Evolutionary conservation across 1,140 invertebrate species (phyloP).

Genomic region (Eulimnadia texana): DNA sequence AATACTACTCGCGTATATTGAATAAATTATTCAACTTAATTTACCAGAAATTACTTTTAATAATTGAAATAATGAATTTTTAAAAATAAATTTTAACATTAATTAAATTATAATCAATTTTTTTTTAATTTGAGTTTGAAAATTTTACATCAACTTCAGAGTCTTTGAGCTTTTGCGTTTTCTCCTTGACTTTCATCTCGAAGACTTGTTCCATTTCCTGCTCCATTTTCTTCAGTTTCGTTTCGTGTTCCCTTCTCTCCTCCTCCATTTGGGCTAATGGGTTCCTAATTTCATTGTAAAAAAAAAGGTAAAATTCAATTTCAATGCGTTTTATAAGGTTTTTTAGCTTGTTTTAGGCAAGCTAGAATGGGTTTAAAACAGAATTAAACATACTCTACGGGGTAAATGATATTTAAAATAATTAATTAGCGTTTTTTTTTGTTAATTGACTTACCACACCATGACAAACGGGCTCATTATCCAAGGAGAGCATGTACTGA

Average conservation of each 20-base stretch:
- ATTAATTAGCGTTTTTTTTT: not conserved
- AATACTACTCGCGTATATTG: too few relatives aligned
- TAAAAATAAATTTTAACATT: too few relatives aligned
- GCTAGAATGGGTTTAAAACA: too few relatives aligned
- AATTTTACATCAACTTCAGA: constrained; percentile 76
- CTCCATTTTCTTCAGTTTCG: constrained; percentile 94
- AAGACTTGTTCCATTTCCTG: constrained; percentile 90
- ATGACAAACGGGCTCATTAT: constrained; percentile 77
- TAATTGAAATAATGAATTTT: too few relatives aligned
- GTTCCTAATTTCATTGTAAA: constrained; percentile 46
- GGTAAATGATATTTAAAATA: constrained; percentile 1
- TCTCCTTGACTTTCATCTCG: constrained; percentile 78
- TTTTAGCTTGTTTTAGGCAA: too few relatives aligned
- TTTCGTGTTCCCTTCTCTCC: constrained; percentile 87
- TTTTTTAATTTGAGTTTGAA: too few relatives aligned
- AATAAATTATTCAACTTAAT: too few relatives aligned
- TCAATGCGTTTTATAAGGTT: constrained; percentile 11
- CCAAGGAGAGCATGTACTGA: constrained; percentile 44
- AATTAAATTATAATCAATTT: too few relatives aligned
- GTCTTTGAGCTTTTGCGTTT: constrained; percentile 83
- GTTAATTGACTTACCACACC: constrained; percentile 56
- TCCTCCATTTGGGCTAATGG: constrained; percentile 95
- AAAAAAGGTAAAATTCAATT: not conserved
- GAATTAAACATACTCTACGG: too few relatives aligned
- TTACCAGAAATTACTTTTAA: too few relatives aligned